Conservation (phyloP, 2,113 vertebrate genomes). For the Mobula birostris region DNA sequence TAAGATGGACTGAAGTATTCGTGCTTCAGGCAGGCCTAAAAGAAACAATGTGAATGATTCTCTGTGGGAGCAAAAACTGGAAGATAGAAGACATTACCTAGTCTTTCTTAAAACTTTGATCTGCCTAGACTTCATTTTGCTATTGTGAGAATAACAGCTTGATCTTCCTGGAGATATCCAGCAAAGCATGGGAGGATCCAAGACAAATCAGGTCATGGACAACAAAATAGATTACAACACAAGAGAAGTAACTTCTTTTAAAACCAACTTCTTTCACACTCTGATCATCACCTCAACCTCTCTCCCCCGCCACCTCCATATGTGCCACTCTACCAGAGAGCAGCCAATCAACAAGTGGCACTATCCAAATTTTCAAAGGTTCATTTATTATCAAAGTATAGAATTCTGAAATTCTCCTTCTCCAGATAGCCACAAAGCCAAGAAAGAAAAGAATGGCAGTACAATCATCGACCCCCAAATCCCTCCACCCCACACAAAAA, state of each 20-base stretch:
- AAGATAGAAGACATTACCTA: neutral
- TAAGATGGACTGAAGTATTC: too few species aligned
- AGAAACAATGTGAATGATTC: too few species aligned
- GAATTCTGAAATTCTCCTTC: too few species aligned
- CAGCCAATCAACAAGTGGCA: neutral
- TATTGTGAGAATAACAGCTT: neutral
- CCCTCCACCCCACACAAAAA: too few species aligned
- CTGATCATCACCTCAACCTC: too few species aligned
- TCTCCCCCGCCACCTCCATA: too few species aligned
- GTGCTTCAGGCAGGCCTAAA: too few species aligned
- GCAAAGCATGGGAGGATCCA: neutral
- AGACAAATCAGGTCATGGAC: neutral
- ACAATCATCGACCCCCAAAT: too few species aligned
- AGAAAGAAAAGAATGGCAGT: too few species aligned
- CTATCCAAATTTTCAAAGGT: neutral
- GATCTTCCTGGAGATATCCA: neutral
- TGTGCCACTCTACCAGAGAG: neutral
- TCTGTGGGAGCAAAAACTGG: too few species aligned
- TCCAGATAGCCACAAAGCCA: too few species aligned
- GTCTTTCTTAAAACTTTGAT: neutral
- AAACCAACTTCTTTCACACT: neutral
- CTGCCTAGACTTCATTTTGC: neutral
- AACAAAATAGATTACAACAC: neutral
- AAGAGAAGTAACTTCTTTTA: neutral
- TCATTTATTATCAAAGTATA: too few species aligned